A percentile compares a stretch with the other conserved stretches of the same genome.
Evolutionary conservation across 1,140 invertebrate genomes (phyloP).

Genomic region (Ostrea edulis): DNA sequence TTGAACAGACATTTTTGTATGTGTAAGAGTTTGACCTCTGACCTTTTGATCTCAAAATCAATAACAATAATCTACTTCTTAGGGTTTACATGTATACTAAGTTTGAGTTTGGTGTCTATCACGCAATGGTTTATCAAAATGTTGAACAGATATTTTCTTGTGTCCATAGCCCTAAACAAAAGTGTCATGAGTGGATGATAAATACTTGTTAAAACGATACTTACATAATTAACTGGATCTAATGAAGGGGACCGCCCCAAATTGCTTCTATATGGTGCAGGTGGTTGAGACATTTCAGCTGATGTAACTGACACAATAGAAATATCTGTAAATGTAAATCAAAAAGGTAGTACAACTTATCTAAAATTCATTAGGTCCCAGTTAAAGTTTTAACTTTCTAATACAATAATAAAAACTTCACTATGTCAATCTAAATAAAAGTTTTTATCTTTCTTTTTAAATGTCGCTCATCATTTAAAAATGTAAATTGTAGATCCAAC

Average conservation of each 20-base stretch:
- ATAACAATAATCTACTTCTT: too few species aligned
- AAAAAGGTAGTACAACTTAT: not conserved
- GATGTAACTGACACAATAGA: not conserved
- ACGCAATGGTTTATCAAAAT: too few species aligned
- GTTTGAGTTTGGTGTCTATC: too few species aligned
- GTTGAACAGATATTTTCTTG: too few species aligned
- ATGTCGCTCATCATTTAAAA: not conserved
- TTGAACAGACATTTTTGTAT: too few species aligned
- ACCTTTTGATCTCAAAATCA: too few species aligned
- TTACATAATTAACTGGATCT: constrained; percentile 15
- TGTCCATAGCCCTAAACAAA: too few species aligned
- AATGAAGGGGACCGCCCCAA: not conserved
- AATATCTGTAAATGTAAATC: not conserved
- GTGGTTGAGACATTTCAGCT: not conserved
- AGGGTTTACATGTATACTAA: too few species aligned
- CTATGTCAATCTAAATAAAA: not conserved
- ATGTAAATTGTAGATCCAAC: not conserved
- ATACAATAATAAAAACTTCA: not conserved
- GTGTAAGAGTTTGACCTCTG: too few species aligned
- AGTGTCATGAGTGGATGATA: too few species aligned
- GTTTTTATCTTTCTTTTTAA: not conserved
- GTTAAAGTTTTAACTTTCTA: too few species aligned
- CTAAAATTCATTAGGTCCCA: too few species aligned
- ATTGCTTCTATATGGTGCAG: constrained; percentile 5
- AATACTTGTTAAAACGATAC: not conserved